These are phyloP conservation scores for Eudasyphora cyanicolor DNA, from an alignment of 2,888 invertebrate species.

Conservation along the genomic window DNA sequence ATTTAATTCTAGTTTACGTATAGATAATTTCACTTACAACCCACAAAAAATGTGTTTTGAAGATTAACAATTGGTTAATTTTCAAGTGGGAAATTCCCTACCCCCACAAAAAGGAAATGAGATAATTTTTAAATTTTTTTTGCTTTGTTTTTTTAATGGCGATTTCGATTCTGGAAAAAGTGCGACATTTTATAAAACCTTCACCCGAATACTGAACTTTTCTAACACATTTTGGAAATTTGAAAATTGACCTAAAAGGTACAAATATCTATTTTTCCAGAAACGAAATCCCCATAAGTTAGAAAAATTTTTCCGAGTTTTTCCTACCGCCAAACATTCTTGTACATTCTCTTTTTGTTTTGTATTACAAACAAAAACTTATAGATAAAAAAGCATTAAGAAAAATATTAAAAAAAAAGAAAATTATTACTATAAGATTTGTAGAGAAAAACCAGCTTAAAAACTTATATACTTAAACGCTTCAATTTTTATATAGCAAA, in stretches of 20 bases:
- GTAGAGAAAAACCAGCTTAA: slow-evolving; percentile 55
- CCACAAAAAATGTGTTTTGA: neutral
- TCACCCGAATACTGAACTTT: too few relatives aligned
- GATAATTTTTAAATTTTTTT: too few relatives aligned
- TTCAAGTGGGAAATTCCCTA: neutral
- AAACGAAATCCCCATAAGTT: too few relatives aligned
- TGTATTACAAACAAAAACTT: slow-evolving; percentile 13
- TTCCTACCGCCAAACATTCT: too few relatives aligned
- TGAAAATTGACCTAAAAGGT: too few relatives aligned
- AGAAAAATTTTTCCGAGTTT: slow-evolving; percentile 24
- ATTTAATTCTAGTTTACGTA: neutral
- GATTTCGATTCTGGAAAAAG: too few relatives aligned
- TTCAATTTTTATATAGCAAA: slow-evolving; percentile 51
- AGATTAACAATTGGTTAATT: slow-evolving; percentile 31
- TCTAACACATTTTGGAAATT: too few relatives aligned
- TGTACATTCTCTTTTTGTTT: slow-evolving; percentile 51
- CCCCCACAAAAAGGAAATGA: neutral
- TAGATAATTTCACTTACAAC: neutral
- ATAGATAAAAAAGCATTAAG: slow-evolving; percentile 42
- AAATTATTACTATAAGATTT: slow-evolving; percentile 46
- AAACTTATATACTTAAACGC: slow-evolving; percentile 64
- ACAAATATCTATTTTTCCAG: too few relatives aligned
- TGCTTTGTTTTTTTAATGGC: too few relatives aligned
- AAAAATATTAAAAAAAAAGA: slow-evolving; percentile 40
- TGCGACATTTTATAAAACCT: too few relatives aligned